Percentiles rank a stretch among this genome's conserved stretches.
phyloP scores from a whole-genome alignment of 2,113 vertebrate genomes.

The Odontesthes bonariensis region DNA sequence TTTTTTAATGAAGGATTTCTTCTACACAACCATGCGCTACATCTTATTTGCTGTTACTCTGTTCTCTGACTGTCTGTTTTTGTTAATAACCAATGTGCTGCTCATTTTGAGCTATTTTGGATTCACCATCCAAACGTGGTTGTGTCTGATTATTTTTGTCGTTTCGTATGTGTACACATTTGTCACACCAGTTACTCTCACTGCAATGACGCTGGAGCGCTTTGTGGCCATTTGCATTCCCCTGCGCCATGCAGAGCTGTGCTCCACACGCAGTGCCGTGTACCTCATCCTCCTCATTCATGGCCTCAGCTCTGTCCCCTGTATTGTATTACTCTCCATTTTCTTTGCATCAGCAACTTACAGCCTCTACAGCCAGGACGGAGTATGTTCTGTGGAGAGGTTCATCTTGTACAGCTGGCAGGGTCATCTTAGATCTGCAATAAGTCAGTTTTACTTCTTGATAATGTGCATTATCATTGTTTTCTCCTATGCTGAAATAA shows the following conservation, averaged over 20 bases:
- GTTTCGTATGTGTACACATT: background rate
- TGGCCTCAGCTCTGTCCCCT: slow-evolving; percentile 35
- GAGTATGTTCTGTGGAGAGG: slow-evolving; percentile 5
- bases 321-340: slow-evolving; percentile 3
- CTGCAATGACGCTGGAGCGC: slow-evolving; percentile 70
- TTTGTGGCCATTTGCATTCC: slow-evolving; percentile 73
- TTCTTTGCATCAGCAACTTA: background rate
- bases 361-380: background rate
- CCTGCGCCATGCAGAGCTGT: slow-evolving; percentile 59
- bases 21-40: slow-evolving; percentile 65
- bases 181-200: slow-evolving; percentile 61
- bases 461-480: slow-evolving; percentile 48
- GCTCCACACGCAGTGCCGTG: slow-evolving; percentile 22
- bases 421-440: slow-evolving; percentile 2
- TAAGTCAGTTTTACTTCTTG: slow-evolving; percentile 47
- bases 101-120: background rate
- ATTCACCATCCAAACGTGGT: slow-evolving; percentile 23
- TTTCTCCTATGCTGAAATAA: slow-evolving; percentile 64
- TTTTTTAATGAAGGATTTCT: slow-evolving; percentile 61
- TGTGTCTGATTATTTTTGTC: slow-evolving; percentile 39
- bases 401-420: slow-evolving; percentile 58
- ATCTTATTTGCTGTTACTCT: slow-evolving; percentile 67
- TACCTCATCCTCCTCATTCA: slow-evolving; percentile 58
- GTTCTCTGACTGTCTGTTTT: slow-evolving; percentile 46
- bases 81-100: slow-evolving; percentile 21